phyloP scores from a whole-genome alignment of 2,888 invertebrate species.

The Clistopyga incitator region DNA sequence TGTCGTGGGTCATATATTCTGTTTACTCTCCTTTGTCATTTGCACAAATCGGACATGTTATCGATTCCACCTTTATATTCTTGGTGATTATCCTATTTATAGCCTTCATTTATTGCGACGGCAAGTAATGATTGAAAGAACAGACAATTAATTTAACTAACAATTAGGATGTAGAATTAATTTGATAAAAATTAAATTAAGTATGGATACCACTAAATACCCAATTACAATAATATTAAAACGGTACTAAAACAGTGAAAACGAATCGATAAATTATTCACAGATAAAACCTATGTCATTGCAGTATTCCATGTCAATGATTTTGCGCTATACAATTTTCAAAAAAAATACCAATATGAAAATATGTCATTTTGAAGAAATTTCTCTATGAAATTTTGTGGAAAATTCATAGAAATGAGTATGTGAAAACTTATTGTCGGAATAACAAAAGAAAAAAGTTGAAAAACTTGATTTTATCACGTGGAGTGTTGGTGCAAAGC shows the following conservation, averaged over 20 bases:
- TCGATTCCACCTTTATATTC: neutral
- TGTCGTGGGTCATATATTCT: conserved; percentile 10
- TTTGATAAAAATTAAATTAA: neutral
- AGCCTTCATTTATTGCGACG: neutral
- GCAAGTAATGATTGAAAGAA: too few species aligned
- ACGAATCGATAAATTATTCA: neutral
- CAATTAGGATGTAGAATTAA: neutral
- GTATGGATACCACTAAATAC: neutral
- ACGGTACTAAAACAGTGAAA: too few species aligned
- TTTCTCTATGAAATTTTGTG: too few species aligned
- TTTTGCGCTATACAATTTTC: neutral
- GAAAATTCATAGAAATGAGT: too few species aligned
- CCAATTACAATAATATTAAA: neutral
- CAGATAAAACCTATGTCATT: too few species aligned
- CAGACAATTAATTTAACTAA: too few species aligned
- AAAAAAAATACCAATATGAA: too few species aligned
- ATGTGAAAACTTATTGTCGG: too few species aligned
- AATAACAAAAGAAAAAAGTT: neutral
- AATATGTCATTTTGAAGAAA: too few species aligned
- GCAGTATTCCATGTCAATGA: neutral
- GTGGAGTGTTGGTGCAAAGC: conserved; percentile 37
- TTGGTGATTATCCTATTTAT: neutral
- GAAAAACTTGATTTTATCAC: conserved; percentile 50
- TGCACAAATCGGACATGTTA: neutral
- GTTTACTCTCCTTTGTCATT: conserved; percentile 13